phyloP scores from a whole-genome alignment of 23 tunicate species.

The Oikopleura dioica region DNA sequence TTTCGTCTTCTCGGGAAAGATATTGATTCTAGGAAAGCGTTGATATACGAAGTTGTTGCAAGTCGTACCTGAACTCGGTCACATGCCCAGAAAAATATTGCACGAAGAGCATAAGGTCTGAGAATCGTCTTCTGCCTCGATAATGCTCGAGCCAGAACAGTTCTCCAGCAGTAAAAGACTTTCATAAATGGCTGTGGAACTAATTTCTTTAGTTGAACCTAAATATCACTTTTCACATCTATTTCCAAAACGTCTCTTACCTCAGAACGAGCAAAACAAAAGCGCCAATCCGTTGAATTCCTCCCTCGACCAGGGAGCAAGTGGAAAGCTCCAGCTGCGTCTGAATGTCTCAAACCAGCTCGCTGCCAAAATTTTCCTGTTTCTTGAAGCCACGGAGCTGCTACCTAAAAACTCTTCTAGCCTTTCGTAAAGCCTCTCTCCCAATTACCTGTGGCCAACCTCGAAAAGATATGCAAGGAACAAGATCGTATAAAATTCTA shows the following conservation, averaged over 20 bases:
- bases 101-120: constrained; percentile 55
- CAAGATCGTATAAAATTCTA: constrained; percentile 72
- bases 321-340: constrained; percentile 7
- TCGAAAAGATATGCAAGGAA: constrained; percentile 72
- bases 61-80: constrained; percentile 69
- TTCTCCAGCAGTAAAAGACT: constrained; percentile 79
- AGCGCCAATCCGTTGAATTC: neutral
- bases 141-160: constrained; percentile 75
- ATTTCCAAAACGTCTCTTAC: too few relatives aligned
- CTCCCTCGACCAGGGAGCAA: neutral
- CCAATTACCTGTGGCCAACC: constrained; percentile 99
- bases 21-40: constrained; percentile 15
- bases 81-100: constrained; percentile 77
- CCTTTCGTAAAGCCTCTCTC: too few relatives aligned
- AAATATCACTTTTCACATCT: too few relatives aligned
- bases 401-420: too few relatives aligned
- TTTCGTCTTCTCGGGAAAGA: constrained; percentile 41
- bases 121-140: constrained; percentile 38
- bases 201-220: neutral
- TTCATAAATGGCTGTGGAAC: constrained; percentile 85
- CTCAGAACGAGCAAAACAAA: constrained; percentile 5
- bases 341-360: neutral
- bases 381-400: constrained; percentile 90
- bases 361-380: constrained; percentile 11
- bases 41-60: too few relatives aligned